Base-by-base conservation (phyloP, 2,888 invertebrate species). In the Mimumesa dahlbomi region DNA sequence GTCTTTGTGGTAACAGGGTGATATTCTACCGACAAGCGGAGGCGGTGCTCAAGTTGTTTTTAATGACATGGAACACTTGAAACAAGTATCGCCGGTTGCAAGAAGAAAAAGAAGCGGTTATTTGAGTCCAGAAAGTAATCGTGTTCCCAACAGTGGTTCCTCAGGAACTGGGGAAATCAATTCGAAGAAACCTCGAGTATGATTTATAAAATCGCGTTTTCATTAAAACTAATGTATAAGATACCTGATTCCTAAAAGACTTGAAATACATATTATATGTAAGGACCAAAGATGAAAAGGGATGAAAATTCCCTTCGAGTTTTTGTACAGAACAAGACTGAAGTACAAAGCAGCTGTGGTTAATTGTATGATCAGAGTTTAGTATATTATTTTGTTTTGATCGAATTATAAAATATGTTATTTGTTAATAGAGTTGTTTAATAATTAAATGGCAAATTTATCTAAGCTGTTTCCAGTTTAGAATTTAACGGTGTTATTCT, bases 31-130 rank as follows among this genome's bases (percentile, higher is more conserved):
- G 0, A 98, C 98, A 0, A 94, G 94, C 57, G 95, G 96, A 0
- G 99, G 99, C 0, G 99, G 99, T 0, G 96, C 97, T 0, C 97
- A 98, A 85, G 95, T 99, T 1, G 94, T 98, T 21, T 97, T 98
- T 87, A 95, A 96, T 81, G 98, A 98, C 89, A 95, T 98, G 0
- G 98, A 99, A 88, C 94, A 94, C 85, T 88, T 98, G 11, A 94
- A 93, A 73, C 96, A 96, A 85, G 92, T 93, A 82, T 95, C 95
- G 0, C 96, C 96, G 0, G 92, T 91, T 2, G 82, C 69, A 22
- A 71, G 75, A 43, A 82, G 82, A 69, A 84, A 83, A 66, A 76
- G 82, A 11, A 83, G 78, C 22, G 71, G 79, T 2, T 54, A 49
- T 21, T 36, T 46, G 13, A 73, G 58, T 9, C 57, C 75, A 9